A percentile compares a stretch with the other conserved stretches of the same genome.
These are phyloP conservation scores for Dipodomys ordii DNA, from an alignment of 2,113 vertebrate genomes.

Conservation along the genomic window DNA sequence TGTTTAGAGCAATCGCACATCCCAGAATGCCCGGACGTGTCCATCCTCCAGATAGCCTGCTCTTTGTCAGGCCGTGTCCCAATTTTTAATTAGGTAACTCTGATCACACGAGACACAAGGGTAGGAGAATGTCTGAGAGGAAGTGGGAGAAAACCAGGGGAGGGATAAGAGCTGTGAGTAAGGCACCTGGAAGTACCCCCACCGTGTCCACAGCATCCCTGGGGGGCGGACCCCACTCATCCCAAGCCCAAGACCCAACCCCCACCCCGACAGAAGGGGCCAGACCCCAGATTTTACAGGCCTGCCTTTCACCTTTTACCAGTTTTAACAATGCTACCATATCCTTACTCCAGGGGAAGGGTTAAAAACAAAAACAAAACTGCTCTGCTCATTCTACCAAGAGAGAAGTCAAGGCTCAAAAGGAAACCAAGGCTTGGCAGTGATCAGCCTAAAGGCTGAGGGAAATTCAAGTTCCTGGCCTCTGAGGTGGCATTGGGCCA, in stretches of 20 bases:
- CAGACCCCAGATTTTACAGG: too few relatives aligned
- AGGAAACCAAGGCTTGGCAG: background rate
- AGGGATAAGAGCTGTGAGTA: background rate
- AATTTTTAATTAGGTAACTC: background rate
- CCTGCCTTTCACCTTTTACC: background rate
- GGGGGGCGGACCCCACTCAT: background rate
- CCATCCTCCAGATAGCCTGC: background rate
- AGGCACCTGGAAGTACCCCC: rapidly evolving
- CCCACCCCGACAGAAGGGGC: background rate
- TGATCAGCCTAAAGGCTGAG: background rate
- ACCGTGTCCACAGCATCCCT: background rate
- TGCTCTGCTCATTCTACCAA: rapidly evolving
- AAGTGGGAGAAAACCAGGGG: background rate
- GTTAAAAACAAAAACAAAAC: background rate
- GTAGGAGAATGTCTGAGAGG: background rate
- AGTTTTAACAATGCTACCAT: background rate
- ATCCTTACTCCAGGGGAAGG: background rate
- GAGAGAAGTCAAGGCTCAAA: rapidly evolving
- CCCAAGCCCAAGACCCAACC: background rate
- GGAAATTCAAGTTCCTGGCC: background rate
- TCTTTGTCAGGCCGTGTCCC: background rate
- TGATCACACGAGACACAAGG: background rate
- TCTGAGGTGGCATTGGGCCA: too few relatives aligned
- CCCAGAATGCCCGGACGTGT: rapidly evolving
- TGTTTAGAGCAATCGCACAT: too few relatives aligned